phyloP scores from a whole-genome alignment of 2,113 vertebrate genomes.

The Montifringilla adamsi region DNA sequence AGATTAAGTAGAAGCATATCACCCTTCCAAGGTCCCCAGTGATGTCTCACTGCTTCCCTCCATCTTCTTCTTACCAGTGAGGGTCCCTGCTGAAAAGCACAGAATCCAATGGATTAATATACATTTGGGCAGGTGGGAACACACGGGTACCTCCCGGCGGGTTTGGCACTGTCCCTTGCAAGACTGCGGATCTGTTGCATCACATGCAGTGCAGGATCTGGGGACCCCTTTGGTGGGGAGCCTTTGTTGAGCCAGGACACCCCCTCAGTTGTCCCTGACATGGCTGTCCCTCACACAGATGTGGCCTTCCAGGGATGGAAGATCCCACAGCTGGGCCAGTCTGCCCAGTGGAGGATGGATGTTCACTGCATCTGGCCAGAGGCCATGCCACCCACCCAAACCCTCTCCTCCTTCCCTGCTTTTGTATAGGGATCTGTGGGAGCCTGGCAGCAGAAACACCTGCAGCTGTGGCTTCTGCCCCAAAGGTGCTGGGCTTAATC shows the following conservation, averaged over 20 bases:
- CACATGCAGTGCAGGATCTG: not conserved
- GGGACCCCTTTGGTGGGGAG: not conserved
- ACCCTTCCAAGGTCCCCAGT: not conserved
- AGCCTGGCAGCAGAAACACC: not conserved
- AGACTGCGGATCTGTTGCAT: not conserved
- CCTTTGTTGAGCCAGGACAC: not conserved
- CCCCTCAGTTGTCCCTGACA: not conserved
- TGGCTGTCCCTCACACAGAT: not conserved
- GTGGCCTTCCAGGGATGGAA: not conserved
- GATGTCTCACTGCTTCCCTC: fast-evolving
- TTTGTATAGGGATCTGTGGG: not conserved
- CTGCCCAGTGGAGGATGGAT: not conserved
- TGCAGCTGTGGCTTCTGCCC: not conserved
- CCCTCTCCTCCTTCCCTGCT: not conserved
- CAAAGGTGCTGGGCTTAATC: not conserved
- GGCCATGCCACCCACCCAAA: not conserved
- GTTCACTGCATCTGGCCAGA: not conserved
- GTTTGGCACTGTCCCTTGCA: not conserved
- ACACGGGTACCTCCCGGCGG: fast-evolving
- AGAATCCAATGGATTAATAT: not conserved
- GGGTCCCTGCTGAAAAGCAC: not conserved
- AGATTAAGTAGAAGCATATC: not conserved
- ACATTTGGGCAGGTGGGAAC: fast-evolving
- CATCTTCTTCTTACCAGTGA: not conserved
- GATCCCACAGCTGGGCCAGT: not conserved